phyloP scores from a whole-genome alignment of 2,113 vertebrate genomes.

The Tauraco erythrolophus region DNA sequence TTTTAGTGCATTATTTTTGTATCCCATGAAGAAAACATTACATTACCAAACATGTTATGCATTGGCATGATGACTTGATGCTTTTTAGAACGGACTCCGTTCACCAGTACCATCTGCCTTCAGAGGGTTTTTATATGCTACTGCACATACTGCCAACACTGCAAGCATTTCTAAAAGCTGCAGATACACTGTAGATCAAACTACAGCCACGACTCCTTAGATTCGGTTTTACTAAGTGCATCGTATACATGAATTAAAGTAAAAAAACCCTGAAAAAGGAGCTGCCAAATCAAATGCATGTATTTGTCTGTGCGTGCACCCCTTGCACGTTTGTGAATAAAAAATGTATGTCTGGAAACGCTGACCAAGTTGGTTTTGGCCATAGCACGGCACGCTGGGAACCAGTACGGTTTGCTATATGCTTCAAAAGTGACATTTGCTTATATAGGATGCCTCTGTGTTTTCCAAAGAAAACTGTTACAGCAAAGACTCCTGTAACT shows the following conservation, averaged over 20 bases:
- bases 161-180: neutral
- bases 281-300: neutral
- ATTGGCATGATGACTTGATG: neutral
- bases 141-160: neutral
- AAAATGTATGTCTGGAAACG: rapidly evolving
- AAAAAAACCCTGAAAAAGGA: neutral
- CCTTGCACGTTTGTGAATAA: neutral
- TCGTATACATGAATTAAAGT: rapidly evolving
- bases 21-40: neutral
- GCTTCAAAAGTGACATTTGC: neutral
- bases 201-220: neutral
- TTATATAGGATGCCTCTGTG: neutral
- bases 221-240: neutral
- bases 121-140: neutral
- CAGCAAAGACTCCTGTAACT: neutral
- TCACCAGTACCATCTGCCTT: neutral
- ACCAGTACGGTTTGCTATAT: rapidly evolving
- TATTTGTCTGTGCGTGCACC: neutral
- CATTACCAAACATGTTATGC: neutral
- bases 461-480: neutral
- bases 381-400: rapidly evolving
- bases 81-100: neutral
- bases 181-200: neutral
- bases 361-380: rapidly evolving
- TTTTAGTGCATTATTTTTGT: neutral